A percentile compares a stretch with the other conserved stretches of the same genome.
Conservation (phyloP, 2,888 invertebrate genomes). For the Tachina grossa region DNA sequence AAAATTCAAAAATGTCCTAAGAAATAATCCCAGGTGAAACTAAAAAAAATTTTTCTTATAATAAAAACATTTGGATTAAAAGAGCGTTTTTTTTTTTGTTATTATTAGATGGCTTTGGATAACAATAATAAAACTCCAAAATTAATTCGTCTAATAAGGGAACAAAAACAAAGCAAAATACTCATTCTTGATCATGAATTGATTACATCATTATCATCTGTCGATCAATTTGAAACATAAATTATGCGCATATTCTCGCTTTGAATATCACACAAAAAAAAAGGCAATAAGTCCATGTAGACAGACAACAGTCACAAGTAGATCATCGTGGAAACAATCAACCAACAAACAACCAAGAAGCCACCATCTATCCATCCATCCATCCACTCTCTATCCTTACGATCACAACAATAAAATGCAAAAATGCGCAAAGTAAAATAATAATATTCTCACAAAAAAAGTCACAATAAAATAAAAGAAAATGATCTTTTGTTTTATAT, state of each 20-base stretch:
- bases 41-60: too few species aligned
- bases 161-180: conserved; percentile 22
- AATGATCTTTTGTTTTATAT: conserved; percentile 35
- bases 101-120: not conserved
- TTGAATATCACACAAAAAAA: conserved; percentile 64
- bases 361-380: conserved; percentile 23
- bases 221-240: conserved; percentile 66
- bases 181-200: conserved; percentile 50
- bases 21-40: too few species aligned
- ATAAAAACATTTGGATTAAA: too few species aligned
- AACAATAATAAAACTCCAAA: conserved; percentile 8
- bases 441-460: conserved; percentile 68
- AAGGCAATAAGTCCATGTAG: conserved; percentile 51
- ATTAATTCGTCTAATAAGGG: conserved; percentile 17
- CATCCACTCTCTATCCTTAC: conserved; percentile 25
- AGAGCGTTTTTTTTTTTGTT: too few species aligned
- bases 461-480: conserved; percentile 29
- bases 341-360: conserved; percentile 30
- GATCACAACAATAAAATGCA: conserved; percentile 65
- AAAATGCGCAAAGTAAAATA: conserved; percentile 55
- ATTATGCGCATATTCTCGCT: conserved; percentile 71
- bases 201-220: conserved; percentile 70
- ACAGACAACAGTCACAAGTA: conserved; percentile 55
- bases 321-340: conserved; percentile 36
- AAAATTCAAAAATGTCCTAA: too few species aligned